Percentiles rank a stretch among this genome's conserved stretches.
These are phyloP conservation scores for Gymnothorax reevesii DNA, from an alignment of 2,797 vertebrate genomes.

Conservation along the genomic window DNA sequence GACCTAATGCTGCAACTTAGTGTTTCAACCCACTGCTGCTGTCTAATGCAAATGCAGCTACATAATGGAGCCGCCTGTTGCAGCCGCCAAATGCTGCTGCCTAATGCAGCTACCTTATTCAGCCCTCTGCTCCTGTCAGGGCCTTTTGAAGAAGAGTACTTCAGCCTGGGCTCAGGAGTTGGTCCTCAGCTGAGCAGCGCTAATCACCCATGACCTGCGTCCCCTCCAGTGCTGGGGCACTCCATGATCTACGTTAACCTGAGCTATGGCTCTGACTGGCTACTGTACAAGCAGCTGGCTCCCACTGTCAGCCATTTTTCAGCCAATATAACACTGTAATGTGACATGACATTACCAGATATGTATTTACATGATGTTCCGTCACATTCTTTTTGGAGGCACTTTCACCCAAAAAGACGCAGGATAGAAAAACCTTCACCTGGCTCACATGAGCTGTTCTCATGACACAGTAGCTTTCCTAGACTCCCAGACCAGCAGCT, in stretches of 20 bases:
- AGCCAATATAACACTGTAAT: no score
- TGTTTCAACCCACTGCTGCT: no score
- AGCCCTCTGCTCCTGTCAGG: conserved; percentile 45
- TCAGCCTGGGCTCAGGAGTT: not conserved
- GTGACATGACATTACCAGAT: not conserved
- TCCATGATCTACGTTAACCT: not conserved
- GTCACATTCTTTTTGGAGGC: not conserved
- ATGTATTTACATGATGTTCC: not conserved
- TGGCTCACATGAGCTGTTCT: not conserved
- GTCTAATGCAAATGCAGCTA: no score
- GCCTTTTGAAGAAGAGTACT: conserved; percentile 19
- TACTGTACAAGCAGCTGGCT: not conserved
- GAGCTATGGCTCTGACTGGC: not conserved
- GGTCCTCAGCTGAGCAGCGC: not conserved
- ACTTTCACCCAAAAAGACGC: not conserved
- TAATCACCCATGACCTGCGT: no score
- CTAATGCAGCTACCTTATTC: conserved; percentile 75
- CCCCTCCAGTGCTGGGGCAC: not conserved
- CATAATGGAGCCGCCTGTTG: no score
- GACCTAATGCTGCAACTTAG: no score
- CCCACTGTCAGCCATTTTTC: not conserved
- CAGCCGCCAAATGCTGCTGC: conserved; percentile 47
- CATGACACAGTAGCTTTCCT: not conserved
- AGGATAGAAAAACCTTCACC: not conserved
- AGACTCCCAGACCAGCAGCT: not conserved